Base-by-base conservation (phyloP, 2,113 vertebrate species). In the Microcebus lehilahytsara region DNA sequence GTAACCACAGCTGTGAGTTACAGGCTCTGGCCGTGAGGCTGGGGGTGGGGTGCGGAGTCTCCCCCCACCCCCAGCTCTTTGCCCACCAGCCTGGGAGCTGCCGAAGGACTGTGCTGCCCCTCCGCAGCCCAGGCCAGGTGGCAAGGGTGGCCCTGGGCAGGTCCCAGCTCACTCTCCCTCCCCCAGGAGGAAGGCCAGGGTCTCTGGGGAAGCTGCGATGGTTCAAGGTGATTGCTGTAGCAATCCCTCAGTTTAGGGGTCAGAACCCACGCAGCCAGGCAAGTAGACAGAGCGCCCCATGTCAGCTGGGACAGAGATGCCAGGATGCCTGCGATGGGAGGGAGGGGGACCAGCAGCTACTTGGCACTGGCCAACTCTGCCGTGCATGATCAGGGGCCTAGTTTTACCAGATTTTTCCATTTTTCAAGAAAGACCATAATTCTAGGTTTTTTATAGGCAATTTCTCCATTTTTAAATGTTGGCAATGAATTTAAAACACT, bases 1-100 rank as follows among this genome's bases (percentile, higher is more conserved):
- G 92, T 85, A 93, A 92, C 96, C 87, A 2, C 93, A 96, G 94
- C 96, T 93, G 93, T 97, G 95, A 98, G 85, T 97, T 92, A 85
- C 49, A 34, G 92, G 90, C 84, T 74, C 91, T 67, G 96, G 78
- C 95, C 86, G 42, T 0, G 34, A 91, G 89, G 60, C 23, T 51
- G 25, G 4, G 37, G 49, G 17, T 46, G 16, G 37, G 42, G 37
- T 34, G n/a, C 78, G 34, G 75, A 3, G 16, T 42, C 78, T 69
- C 27, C 71, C 34, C 23, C 16, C 34, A 46, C 46, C 46, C 46
- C 46, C 46, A 32, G 66, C 89, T 74, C 66, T 30, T 60, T 78
- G 49, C 60, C 60, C 87, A 32, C 64, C 0, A 11, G 51, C 74
- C 80, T 77, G 20, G 49, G 60, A 51, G 66, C 4, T 32, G 58